A percentile compares a stretch with the other conserved stretches of the same genome.
These are phyloP conservation scores for Napeogenes sylphis DNA, from an alignment of 2,888 invertebrate species.

Conservation along the genomic window DNA sequence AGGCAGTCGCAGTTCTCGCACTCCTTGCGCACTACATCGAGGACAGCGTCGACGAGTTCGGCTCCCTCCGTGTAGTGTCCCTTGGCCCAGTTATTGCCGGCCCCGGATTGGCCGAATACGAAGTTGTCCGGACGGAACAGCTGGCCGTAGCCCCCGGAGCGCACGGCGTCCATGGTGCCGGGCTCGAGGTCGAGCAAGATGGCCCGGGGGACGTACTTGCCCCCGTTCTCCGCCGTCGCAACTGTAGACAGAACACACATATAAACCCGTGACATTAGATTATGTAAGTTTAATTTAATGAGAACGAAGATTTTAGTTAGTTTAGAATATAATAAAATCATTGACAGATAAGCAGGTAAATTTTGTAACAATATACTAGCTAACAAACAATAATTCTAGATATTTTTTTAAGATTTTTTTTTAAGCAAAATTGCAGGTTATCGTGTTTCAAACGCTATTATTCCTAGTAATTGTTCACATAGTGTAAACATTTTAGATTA, in stretches of 20 bases:
- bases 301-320: too few relatives aligned
- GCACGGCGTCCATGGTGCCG: slow-evolving; percentile 96
- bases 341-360: too few relatives aligned
- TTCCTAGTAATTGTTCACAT: not conserved
- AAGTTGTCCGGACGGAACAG: slow-evolving; percentile 97
- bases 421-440: not conserved
- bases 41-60: slow-evolving; percentile 87
- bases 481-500: not conserved
- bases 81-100: slow-evolving; percentile 80
- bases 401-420: too few relatives aligned
- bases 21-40: slow-evolving; percentile 91
- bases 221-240: slow-evolving; percentile 95
- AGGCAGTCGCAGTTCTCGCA: slow-evolving; percentile 95
- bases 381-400: too few relatives aligned
- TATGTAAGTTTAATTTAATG: not conserved
- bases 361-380: too few relatives aligned
- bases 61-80: slow-evolving; percentile 85
- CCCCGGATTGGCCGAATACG: slow-evolving; percentile 83
- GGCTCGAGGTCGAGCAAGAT: slow-evolving; percentile 96
- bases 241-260: slow-evolving; percentile 54
- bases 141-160: slow-evolving; percentile 90
- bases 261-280: not conserved
- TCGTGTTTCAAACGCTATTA: not conserved
- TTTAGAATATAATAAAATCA: too few relatives aligned
- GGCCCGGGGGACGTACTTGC: slow-evolving; percentile 96